These are phyloP conservation scores for Formica aserva DNA, from an alignment of 2,888 invertebrate genomes.

Conservation along the genomic window DNA sequence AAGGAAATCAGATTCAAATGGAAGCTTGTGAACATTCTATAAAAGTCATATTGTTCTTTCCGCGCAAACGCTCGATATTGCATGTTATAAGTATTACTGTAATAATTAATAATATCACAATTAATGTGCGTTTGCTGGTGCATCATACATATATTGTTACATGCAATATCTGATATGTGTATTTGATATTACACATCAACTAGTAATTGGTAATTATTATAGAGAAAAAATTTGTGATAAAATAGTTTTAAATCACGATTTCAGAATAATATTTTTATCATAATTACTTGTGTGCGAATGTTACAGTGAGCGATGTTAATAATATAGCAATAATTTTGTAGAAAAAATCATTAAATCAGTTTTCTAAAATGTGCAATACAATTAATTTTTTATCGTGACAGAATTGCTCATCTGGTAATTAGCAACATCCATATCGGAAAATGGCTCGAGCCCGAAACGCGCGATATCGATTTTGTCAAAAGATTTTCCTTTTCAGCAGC, in stretches of 20 bases:
- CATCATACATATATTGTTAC: not conserved
- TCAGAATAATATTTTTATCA: not conserved
- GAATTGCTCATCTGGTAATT: constrained; percentile 10
- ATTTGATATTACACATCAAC: not conserved
- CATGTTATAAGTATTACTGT: constrained; percentile 21
- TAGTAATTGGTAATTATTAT: constrained; percentile 22
- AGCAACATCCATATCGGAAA: not conserved
- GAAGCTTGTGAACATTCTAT: not conserved
- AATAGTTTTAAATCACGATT: not conserved
- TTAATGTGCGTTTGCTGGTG: constrained; percentile 13
- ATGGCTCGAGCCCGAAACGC: not conserved
- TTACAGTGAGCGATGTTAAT: not conserved
- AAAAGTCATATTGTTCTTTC: constrained; percentile 28
- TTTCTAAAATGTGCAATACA: not conserved
- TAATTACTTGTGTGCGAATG: not conserved
- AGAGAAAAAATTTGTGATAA: not conserved
- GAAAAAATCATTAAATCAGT: not conserved
- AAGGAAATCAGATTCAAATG: constrained; percentile 9
- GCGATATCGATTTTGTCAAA: constrained; percentile 17
- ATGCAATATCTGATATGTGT: constrained; percentile 11
- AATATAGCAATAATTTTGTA: not conserved
- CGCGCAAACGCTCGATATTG: constrained; percentile 15
- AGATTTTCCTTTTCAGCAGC: not conserved
- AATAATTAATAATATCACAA: constrained; percentile 38
- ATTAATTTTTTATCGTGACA: not conserved